Conservation (phyloP, 1,140 invertebrate species). For the Ptiloglossa arizonensis region DNA sequence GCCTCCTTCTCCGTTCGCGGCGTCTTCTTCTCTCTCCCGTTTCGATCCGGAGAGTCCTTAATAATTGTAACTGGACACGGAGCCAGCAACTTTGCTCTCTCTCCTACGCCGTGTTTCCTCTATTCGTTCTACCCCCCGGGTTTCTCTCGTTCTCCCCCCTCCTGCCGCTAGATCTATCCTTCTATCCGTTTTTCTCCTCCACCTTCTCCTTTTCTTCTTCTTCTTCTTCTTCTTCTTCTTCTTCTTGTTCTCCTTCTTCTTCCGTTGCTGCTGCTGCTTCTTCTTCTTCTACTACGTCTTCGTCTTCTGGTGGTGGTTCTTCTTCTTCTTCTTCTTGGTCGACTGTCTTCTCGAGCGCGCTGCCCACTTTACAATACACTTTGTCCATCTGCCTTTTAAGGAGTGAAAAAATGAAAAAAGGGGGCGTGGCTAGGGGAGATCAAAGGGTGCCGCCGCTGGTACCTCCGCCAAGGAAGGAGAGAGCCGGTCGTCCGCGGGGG, state of each 20-base stretch:
- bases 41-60: constrained; percentile 74
- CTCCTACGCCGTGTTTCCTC: constrained; percentile 77
- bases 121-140: constrained; percentile 26
- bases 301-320: too few species aligned
- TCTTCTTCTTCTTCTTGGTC: constrained; percentile 9
- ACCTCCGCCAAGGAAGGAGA: constrained; percentile 63
- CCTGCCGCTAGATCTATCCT: neutral
- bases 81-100: constrained; percentile 81
- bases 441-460: constrained; percentile 79
- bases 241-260: neutral
- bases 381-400: constrained; percentile 83
- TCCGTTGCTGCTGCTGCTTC: too few species aligned
- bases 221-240: neutral
- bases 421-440: constrained; percentile 79
- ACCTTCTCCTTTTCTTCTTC: neutral
- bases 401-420: constrained; percentile 83
- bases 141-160: neutral
- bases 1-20: constrained; percentile 58
- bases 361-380: constrained; percentile 83
- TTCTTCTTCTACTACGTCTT: neutral
- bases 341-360: constrained; percentile 69
- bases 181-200: constrained; percentile 1
- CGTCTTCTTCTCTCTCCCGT: constrained; percentile 62
- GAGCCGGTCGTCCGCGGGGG: constrained; percentile 18
- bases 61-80: constrained; percentile 83